These are phyloP conservation scores for Neocrepidodera transversa DNA, from an alignment of 2,888 invertebrate genomes.

Conservation along the genomic window DNA sequence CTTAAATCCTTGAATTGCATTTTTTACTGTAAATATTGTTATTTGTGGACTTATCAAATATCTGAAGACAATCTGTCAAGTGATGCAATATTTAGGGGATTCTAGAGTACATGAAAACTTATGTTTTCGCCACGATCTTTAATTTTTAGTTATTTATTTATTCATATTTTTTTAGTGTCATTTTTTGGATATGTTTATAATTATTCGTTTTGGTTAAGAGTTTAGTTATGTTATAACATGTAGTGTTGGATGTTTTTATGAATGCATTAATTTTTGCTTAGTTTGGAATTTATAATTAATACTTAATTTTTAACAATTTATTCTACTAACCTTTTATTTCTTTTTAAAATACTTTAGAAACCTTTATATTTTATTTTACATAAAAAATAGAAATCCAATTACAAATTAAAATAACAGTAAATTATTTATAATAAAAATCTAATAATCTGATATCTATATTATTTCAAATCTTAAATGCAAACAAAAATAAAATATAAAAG, in stretches of 20 bases:
- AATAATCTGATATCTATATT: too few species aligned
- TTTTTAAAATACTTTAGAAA: background rate
- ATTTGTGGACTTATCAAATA: conserved; percentile 46
- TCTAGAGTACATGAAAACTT: conserved; percentile 34
- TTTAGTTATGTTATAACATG: background rate
- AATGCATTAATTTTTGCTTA: background rate
- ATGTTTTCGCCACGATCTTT: conserved; percentile 25
- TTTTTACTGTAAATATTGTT: conserved; percentile 45
- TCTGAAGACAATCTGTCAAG: conserved; percentile 54
- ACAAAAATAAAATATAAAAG: too few species aligned
- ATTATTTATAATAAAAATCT: too few species aligned
- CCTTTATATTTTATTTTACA: background rate
- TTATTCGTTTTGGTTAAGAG: background rate
- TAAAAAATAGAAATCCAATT: too few species aligned
- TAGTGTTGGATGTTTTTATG: background rate
- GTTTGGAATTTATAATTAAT: background rate
- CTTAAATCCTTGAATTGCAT: conserved; percentile 14
- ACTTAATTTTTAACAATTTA: background rate
- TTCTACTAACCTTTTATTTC: too few species aligned
- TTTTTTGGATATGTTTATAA: background rate
- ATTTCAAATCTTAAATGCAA: too few species aligned
- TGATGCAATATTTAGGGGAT: conserved; percentile 53
- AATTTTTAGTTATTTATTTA: conserved; percentile 21
- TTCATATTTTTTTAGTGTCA: conserved; percentile 6
- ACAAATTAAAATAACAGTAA: too few species aligned